Conservation (phyloP, 2,797 vertebrate species). For the Tapirus indicus region DNA sequence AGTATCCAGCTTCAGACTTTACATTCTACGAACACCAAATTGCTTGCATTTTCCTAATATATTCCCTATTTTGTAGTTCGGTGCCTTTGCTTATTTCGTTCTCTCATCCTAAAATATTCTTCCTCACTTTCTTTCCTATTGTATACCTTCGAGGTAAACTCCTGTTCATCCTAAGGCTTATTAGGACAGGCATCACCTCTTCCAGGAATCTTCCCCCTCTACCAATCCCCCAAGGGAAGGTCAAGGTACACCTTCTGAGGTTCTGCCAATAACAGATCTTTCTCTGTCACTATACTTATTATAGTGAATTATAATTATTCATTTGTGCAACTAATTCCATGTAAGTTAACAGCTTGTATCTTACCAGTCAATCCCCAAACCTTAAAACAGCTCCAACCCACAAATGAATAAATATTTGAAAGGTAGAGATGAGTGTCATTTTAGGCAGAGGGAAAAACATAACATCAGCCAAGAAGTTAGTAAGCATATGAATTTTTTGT, state of each 20-base stretch:
- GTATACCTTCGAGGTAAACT: background rate
- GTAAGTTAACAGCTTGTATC: constrained; percentile 35
- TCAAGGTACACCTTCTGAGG: background rate
- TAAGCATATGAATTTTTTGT: background rate
- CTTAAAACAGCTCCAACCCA: constrained; percentile 48
- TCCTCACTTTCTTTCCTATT: constrained; percentile 9
- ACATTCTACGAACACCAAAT: background rate
- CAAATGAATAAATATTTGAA: constrained; percentile 56
- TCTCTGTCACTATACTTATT: background rate
- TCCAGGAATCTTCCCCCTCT: background rate
- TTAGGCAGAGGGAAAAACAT: constrained; percentile 5
- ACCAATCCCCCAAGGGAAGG: background rate
- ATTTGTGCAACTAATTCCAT: constrained; percentile 14
- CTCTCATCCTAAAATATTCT: background rate
- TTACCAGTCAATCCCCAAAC: constrained; percentile 18
- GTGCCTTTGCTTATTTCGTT: background rate
- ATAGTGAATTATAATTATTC: constrained; percentile 44
- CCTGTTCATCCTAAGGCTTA: background rate
- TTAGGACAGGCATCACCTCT: background rate
- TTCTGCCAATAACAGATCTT: background rate
- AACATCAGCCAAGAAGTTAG: constrained; percentile 18
- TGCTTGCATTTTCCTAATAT: background rate
- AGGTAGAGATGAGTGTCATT: background rate
- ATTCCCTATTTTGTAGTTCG: background rate
- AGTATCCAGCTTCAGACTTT: background rate